Percentiles rank a stretch among this genome's conserved stretches.
phyloP scores from a whole-genome alignment of 2,113 vertebrate species.

The Cnemophilus loriae region DNA sequence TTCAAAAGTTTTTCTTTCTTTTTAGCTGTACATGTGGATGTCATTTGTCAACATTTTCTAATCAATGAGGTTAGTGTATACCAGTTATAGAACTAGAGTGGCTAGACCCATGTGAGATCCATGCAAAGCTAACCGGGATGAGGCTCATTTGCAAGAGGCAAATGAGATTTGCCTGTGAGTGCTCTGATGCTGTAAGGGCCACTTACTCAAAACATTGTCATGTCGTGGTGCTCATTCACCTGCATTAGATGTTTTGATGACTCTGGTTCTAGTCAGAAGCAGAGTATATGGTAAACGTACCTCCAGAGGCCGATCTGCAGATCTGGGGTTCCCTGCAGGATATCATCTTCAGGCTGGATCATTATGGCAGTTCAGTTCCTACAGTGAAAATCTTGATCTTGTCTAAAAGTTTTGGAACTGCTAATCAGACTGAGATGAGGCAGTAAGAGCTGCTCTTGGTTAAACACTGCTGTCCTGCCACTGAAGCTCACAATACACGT shows the following conservation, averaged over 20 bases:
- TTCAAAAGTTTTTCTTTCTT: background rate
- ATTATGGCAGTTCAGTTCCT: background rate
- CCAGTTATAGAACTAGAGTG: background rate
- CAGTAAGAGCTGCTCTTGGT: background rate
- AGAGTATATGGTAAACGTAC: background rate
- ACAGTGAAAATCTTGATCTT: background rate
- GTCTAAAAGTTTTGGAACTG: background rate
- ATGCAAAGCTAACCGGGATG: background rate
- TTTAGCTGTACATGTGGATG: background rate
- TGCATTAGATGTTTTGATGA: background rate
- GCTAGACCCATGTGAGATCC: background rate
- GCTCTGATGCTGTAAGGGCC: background rate
- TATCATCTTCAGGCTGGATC: background rate
- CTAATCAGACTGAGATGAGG: background rate
- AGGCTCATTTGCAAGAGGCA: background rate
- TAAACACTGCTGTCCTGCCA: background rate
- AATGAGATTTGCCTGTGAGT: background rate
- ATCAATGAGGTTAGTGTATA: background rate
- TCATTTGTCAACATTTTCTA: background rate
- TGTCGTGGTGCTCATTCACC: background rate
- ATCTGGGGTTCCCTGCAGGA: background rate
- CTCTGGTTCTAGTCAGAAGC: background rate
- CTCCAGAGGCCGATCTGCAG: background rate
- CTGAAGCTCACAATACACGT: background rate
- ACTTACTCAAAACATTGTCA: background rate